A percentile compares a stretch with the other conserved stretches of the same genome.
phyloP scores from a whole-genome alignment of 2,797 vertebrate species.

The Danio albolineatus region DNA sequence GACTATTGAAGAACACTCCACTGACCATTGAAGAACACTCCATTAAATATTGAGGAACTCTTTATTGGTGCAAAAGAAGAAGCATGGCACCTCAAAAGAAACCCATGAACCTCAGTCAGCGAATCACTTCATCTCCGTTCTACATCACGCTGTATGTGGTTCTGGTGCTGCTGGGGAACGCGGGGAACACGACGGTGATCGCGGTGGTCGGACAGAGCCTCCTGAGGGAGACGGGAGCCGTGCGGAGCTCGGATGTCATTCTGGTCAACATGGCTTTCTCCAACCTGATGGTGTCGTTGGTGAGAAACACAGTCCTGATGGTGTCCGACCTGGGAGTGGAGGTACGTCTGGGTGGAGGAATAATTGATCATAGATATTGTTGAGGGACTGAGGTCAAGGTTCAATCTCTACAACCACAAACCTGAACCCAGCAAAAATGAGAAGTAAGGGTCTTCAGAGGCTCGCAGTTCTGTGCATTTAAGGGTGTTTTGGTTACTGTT shows the following conservation, averaged over 20 bases:
- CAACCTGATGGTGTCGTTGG: conserved; percentile 81
- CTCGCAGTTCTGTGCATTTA: too few species aligned
- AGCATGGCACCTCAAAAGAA: conserved; percentile 63
- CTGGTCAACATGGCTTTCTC: conserved; percentile 83
- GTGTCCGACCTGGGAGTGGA: conserved; percentile 75
- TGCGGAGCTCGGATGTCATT: conserved; percentile 79
- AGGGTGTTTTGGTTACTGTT: neutral
- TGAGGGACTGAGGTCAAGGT: too few species aligned
- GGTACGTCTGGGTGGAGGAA: conserved; percentile 63
- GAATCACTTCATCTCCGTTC: conserved; percentile 55
- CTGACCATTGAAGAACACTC: too few species aligned
- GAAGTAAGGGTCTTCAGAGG: too few species aligned
- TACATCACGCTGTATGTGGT: conserved; percentile 69
- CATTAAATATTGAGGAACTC: too few species aligned
- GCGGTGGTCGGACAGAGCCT: conserved; percentile 74
- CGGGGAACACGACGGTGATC: conserved; percentile 77
- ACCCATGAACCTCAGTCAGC: conserved; percentile 54
- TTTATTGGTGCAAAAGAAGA: neutral
- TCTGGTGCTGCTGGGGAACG: conserved; percentile 77
- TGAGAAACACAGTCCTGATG: conserved; percentile 78
- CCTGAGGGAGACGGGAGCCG: conserved; percentile 58
- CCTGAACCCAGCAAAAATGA: neutral
- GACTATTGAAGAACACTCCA: too few species aligned
- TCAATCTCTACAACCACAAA: neutral
- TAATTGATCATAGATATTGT: too few species aligned